phyloP scores from a whole-genome alignment of 2,113 vertebrate species.

The Elachura formosa region DNA sequence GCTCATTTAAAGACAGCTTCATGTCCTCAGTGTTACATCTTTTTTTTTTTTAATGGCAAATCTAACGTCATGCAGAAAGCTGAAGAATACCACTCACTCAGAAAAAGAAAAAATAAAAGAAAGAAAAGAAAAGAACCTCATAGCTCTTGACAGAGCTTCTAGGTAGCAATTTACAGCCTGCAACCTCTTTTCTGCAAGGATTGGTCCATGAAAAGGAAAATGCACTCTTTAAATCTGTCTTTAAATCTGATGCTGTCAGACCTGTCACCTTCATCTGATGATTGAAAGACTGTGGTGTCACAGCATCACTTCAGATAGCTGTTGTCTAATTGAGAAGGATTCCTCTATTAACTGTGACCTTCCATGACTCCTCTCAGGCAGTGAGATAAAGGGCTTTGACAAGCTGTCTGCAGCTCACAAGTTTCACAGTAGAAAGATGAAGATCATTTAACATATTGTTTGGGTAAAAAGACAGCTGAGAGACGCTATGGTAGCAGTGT shows the following conservation, averaged over 20 bases:
- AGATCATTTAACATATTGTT: neutral
- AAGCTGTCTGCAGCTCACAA: neutral
- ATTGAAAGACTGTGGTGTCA: neutral
- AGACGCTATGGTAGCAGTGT: neutral
- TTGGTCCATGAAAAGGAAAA: neutral
- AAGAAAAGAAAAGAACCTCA: neutral
- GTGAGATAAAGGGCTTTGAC: neutral
- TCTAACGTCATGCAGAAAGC: neutral
- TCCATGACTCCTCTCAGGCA: neutral
- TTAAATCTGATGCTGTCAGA: neutral
- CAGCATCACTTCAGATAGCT: neutral
- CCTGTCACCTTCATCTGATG: neutral
- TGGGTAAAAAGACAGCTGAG: neutral
- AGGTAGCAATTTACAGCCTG: neutral
- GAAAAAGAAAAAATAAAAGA: neutral
- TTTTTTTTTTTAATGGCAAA: neutral
- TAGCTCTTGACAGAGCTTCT: neutral
- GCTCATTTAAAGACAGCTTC: neutral
- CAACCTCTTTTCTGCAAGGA: neutral
- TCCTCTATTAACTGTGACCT: neutral
- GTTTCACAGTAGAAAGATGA: neutral
- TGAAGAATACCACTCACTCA: neutral
- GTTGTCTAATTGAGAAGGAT: slow-evolving; percentile 18
- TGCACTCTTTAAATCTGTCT: neutral
- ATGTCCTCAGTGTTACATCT: neutral